A percentile compares a stretch with the other conserved stretches of the same genome.
Evolutionary conservation across 2,113 vertebrate species (phyloP).

Genomic region (Mormoops blainvillei): DNA sequence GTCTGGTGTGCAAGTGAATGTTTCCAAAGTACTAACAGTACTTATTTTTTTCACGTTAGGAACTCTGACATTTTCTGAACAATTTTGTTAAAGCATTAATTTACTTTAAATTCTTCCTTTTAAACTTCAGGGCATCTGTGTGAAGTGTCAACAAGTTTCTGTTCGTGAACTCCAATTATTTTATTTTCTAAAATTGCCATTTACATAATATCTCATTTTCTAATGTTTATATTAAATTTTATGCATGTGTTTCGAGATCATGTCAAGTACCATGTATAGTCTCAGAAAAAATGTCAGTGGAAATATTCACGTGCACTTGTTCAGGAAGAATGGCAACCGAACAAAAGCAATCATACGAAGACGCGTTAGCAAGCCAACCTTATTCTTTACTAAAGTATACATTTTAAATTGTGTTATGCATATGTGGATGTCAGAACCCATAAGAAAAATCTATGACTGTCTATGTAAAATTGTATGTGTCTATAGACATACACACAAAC

Average conservation of each 20-base stretch:
- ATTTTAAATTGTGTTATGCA: background rate
- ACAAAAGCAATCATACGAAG: background rate
- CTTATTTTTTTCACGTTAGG: constrained; percentile 23
- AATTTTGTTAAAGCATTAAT: constrained; percentile 40
- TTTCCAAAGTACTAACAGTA: constrained; percentile 36
- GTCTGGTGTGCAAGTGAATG: constrained; percentile 2
- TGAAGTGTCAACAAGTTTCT: background rate
- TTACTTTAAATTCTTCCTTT: constrained; percentile 23
- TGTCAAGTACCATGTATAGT: background rate
- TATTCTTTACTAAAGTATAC: background rate
- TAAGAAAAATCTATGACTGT: background rate
- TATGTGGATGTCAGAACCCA: background rate
- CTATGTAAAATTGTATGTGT: background rate
- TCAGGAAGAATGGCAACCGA: background rate
- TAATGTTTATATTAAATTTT: background rate
- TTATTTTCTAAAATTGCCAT: constrained; percentile 1
- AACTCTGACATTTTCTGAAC: constrained; percentile 12
- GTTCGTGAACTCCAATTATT: constrained; percentile 22
- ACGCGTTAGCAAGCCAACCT: background rate
- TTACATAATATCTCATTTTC: constrained; percentile 3
- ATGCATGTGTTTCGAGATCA: background rate
- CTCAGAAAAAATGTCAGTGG: background rate
- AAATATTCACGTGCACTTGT: background rate
- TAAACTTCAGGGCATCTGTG: background rate
- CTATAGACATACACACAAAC: background rate